These are phyloP conservation scores for Drosophila sordidula DNA, from an alignment of 2,888 invertebrate species.

Conservation along the genomic window DNA sequence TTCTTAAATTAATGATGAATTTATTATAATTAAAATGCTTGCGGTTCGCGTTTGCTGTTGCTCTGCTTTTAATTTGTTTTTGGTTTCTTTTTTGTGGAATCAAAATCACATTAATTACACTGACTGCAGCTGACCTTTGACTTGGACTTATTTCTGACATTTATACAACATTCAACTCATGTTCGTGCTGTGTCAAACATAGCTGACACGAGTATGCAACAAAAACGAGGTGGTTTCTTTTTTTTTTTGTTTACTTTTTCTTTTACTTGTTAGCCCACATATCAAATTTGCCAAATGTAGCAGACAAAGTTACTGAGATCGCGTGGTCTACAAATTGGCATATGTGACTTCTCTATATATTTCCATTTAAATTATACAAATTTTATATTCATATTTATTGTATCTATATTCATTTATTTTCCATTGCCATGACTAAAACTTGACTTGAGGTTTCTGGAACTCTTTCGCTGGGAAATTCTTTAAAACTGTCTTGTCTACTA, in stretches of 20 bases:
- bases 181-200: constrained; percentile 11
- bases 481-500: no score
- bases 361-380: no score
- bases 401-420: no score
- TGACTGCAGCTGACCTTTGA: constrained; percentile 35
- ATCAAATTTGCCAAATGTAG: not conserved
- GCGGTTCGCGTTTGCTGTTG: not conserved
- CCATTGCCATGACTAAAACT: no score
- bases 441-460: no score
- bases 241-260: not conserved
- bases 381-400: no score
- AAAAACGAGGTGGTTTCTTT: not conserved
- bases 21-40: constrained; percentile 56
- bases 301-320: not conserved
- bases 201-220: constrained; percentile 11
- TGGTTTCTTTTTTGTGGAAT: constrained; percentile 36
- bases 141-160: constrained; percentile 29
- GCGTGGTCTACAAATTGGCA: not conserved
- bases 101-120: constrained; percentile 68
- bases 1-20: constrained; percentile 55
- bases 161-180: constrained; percentile 19
- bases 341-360: no score
- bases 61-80: not conserved
- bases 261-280: not conserved
- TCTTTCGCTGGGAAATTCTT: no score